Evolutionary conservation across 1,140 invertebrate species (phyloP).

Genomic region (Triops longicaudatus): DNA sequence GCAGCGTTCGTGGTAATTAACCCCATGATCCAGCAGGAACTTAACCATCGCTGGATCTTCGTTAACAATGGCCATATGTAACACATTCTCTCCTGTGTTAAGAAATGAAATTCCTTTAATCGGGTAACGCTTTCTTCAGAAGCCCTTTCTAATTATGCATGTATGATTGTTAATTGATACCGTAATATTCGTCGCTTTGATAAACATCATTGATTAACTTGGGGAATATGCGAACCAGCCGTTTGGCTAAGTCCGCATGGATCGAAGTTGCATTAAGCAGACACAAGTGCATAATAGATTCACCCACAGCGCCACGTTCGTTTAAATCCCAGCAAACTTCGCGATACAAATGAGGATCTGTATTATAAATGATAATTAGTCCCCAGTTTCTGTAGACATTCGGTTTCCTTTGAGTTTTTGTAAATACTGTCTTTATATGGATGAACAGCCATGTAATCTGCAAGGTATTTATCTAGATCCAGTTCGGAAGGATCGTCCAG

Average conservation of each 20-base stretch:
- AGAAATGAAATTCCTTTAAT: background rate
- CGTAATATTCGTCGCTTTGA: constrained; percentile 92
- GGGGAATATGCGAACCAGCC: constrained; percentile 82
- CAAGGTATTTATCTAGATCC: constrained; percentile 25
- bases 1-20: constrained; percentile 80
- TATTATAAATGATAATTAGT: constrained; percentile 17
- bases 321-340: constrained; percentile 88
- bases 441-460: background rate
- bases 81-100: constrained; percentile 67
- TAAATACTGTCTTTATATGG: background rate
- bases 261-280: constrained; percentile 81
- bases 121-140: background rate
- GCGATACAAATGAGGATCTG: constrained; percentile 59
- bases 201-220: constrained; percentile 95
- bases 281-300: constrained; percentile 89
- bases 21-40: constrained; percentile 83
- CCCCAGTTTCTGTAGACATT: background rate
- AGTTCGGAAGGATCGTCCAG: constrained; percentile 24
- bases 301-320: constrained; percentile 88
- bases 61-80: constrained; percentile 97
- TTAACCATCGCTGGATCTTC: constrained; percentile 97
- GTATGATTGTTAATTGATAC: no score
- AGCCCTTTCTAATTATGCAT: no score
- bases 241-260: constrained; percentile 85
- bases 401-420: background rate